These are phyloP conservation scores for Aldrovandia affinis DNA, from an alignment of 2,797 vertebrate species.

Conservation along the genomic window DNA sequence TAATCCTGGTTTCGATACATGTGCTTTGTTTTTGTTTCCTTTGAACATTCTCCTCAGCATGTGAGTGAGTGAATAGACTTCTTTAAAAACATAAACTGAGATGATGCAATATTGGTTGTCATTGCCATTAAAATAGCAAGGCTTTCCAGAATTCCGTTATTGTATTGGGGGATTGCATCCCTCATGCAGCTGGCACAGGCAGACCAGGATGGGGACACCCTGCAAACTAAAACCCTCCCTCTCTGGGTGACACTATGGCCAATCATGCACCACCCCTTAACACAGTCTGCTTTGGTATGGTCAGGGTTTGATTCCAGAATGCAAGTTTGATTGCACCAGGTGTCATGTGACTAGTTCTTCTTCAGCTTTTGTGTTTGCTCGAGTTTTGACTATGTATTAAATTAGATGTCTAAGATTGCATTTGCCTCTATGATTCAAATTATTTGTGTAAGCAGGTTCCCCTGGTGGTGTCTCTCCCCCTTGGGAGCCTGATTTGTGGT, in stretches of 20 bases:
- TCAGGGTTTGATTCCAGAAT: too few species aligned
- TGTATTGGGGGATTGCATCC: neutral
- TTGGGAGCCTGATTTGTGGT: neutral
- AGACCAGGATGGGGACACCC: neutral
- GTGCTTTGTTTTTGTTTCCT: too few species aligned
- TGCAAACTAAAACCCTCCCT: neutral
- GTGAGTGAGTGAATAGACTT: too few species aligned
- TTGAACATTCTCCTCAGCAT: too few species aligned
- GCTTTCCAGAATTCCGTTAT: neutral
- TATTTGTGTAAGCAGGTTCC: neutral
- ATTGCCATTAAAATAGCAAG: too few species aligned
- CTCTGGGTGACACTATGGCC: too few species aligned
- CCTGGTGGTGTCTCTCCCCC: neutral
- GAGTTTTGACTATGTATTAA: neutral
- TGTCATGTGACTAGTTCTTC: too few species aligned
- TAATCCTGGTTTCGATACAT: too few species aligned
- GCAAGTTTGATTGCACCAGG: too few species aligned
- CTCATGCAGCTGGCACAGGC: neutral
- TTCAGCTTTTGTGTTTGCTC: neutral
- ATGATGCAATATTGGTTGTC: too few species aligned
- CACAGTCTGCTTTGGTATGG: too few species aligned
- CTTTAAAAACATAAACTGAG: too few species aligned
- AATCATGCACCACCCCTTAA: neutral
- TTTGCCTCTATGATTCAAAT: neutral
- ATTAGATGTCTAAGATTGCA: neutral